phyloP scores from a whole-genome alignment of 2,888 invertebrate species.

The Cheilosia pagana region DNA sequence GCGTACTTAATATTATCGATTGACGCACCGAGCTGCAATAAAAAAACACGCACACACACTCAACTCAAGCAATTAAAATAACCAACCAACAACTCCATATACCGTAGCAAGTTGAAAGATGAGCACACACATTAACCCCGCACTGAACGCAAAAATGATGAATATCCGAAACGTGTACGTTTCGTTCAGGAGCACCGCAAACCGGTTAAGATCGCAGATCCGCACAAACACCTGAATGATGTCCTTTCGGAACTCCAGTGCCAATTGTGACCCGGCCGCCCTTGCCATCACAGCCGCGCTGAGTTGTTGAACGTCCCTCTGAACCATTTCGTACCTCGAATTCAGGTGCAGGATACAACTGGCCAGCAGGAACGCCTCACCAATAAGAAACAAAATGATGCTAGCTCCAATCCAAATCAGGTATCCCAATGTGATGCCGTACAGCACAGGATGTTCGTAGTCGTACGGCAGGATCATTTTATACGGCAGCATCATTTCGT shows the following conservation, averaged over 20 bases:
- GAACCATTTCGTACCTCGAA: constrained; percentile 77
- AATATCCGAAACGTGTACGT: constrained; percentile 80
- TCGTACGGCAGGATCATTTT: constrained; percentile 78
- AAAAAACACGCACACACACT: neutral
- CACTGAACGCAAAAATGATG: constrained; percentile 79
- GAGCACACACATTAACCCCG: constrained; percentile 78
- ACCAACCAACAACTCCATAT: neutral
- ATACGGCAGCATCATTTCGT: constrained; percentile 78
- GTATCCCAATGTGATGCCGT: constrained; percentile 76
- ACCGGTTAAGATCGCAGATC: constrained; percentile 78
- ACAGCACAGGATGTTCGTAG: constrained; percentile 75
- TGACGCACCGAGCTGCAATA: constrained; percentile 35
- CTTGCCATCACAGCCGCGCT: neutral
- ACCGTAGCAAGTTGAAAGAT: constrained; percentile 79
- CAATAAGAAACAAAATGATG: constrained; percentile 77
- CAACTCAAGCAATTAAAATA: neutral
- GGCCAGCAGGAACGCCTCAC: constrained; percentile 79
- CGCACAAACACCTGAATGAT: constrained; percentile 76
- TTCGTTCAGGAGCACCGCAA: constrained; percentile 77
- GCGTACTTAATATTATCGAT: constrained; percentile 69
- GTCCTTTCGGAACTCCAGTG: constrained; percentile 75
- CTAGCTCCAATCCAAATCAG: constrained; percentile 77
- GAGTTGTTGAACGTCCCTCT: constrained; percentile 75
- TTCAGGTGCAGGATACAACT: constrained; percentile 80
- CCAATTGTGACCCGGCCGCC: constrained; percentile 51